A percentile compares a stretch with the other conserved stretches of the same genome.
phyloP scores from a whole-genome alignment of 2,113 vertebrate species.

The Oncorhynchus kisutch region DNA sequence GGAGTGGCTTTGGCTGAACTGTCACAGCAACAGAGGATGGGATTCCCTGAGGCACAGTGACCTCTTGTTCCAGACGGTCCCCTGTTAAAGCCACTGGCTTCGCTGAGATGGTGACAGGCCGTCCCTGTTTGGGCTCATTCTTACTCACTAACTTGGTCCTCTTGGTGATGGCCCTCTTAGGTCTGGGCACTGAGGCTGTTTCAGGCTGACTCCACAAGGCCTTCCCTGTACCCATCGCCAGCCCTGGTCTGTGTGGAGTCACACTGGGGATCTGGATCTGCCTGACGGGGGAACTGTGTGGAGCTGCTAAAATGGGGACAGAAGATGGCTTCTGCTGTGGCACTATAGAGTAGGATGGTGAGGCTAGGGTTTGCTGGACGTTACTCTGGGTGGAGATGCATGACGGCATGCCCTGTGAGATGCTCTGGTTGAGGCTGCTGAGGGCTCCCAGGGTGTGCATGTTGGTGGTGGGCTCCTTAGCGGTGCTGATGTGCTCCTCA shows the following conservation, averaged over 20 bases:
- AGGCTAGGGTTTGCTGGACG: conserved; percentile 71
- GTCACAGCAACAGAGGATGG: conserved; percentile 33
- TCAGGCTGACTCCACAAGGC: conserved; percentile 54
- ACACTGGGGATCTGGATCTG: conserved; percentile 50
- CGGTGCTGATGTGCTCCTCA: conserved; percentile 90
- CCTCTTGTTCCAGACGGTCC: conserved; percentile 39
- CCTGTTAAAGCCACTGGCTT: conserved; percentile 51
- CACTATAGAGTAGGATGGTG: conserved; percentile 64
- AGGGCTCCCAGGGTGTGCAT: conserved; percentile 94
- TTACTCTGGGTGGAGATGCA: conserved; percentile 82
- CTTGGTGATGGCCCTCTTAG: conserved; percentile 78
- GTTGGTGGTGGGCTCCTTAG: conserved; percentile 91
- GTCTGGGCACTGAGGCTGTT: conserved; percentile 58
- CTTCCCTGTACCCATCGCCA: conserved; percentile 47
- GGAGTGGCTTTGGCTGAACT: conserved; percentile 3
- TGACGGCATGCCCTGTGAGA: conserved; percentile 80
- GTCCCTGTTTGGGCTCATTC: conserved; percentile 55
- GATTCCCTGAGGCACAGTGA: conserved; percentile 29
- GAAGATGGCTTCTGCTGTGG: conserved; percentile 39
- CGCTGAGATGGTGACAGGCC: conserved; percentile 39
- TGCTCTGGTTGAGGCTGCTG: conserved; percentile 95
- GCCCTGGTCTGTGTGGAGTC: conserved; percentile 41
- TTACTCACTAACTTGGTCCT: conserved; percentile 76
- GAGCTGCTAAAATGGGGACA: conserved; percentile 30
- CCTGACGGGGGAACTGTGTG: conserved; percentile 43